Percentiles rank a stretch among this genome's conserved stretches.
phyloP scores from a whole-genome alignment of 2,113 vertebrate species.

The Cynopterus brachyotis region DNA sequence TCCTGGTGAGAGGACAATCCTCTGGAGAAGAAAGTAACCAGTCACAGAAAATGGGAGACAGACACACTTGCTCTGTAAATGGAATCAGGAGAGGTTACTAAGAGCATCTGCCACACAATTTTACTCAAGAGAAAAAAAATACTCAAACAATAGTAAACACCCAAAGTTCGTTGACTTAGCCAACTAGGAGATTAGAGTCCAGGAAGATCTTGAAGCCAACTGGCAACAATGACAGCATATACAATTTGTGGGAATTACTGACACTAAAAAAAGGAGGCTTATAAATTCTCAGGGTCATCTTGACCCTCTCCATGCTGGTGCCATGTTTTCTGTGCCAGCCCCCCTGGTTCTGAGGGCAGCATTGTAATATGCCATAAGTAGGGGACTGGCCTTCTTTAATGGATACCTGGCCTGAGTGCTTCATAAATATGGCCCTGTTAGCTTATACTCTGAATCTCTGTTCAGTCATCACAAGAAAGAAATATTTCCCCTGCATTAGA shows the following conservation, averaged over 20 bases:
- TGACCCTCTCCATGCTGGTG: neutral
- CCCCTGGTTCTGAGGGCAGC: no score
- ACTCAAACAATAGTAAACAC: neutral
- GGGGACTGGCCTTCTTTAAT: neutral
- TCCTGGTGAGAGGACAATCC: neutral
- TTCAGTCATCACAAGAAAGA: neutral
- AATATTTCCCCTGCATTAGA: neutral
- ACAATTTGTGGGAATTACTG: neutral
- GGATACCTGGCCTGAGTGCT: no score
- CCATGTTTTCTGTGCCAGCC: neutral
- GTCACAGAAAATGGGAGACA: fast-evolving
- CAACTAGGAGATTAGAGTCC: neutral
- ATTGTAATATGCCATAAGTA: fast-evolving
- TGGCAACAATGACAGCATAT: neutral
- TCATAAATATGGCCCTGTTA: neutral
- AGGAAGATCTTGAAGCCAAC: neutral
- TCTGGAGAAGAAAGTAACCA: neutral
- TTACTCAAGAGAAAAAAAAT: neutral
- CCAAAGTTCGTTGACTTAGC: neutral
- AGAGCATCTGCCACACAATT: neutral
- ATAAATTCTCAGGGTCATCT: neutral
- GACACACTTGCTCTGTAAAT: no score
- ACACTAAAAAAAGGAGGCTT: neutral
- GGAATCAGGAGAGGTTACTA: no score
- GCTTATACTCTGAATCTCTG: neutral